phyloP scores from a whole-genome alignment of 2,113 vertebrate genomes.

The Archocentrus centrarchus region DNA sequence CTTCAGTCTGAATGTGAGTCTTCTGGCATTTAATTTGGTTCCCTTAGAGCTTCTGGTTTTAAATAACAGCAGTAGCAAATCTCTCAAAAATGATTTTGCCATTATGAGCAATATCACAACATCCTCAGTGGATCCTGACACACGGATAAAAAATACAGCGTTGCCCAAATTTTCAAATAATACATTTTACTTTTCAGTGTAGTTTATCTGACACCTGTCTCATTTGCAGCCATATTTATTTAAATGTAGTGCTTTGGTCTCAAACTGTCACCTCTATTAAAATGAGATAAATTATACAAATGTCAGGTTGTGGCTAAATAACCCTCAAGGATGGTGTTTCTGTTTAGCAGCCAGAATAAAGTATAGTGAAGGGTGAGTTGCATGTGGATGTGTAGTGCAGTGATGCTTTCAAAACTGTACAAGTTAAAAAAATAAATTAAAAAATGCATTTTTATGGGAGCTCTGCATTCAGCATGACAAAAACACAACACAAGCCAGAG shows the following conservation, averaged over 20 bases:
- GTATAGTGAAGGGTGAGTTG: not conserved
- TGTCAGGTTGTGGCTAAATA: slow-evolving; percentile 11
- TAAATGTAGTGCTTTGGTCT: slow-evolving; percentile 3
- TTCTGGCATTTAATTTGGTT: slow-evolving; percentile 73
- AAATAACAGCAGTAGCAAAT: slow-evolving; percentile 50
- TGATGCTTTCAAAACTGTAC: not conserved
- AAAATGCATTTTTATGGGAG: not conserved
- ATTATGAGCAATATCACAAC: slow-evolving; percentile 54
- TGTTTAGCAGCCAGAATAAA: not conserved
- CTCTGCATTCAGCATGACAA: not conserved
- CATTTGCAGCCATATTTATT: not conserved
- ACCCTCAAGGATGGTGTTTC: not conserved
- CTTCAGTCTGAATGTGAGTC: slow-evolving; percentile 66
- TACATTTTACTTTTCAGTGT: not conserved
- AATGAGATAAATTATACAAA: not conserved
- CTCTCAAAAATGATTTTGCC: slow-evolving; percentile 20
- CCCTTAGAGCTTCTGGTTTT: slow-evolving; percentile 43
- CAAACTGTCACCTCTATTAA: slow-evolving; percentile 7
- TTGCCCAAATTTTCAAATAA: slow-evolving; percentile 1
- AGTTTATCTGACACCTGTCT: not conserved
- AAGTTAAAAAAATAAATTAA: not conserved
- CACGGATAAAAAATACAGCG: not conserved
- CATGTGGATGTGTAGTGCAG: not conserved
- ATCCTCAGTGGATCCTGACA: slow-evolving; percentile 25
- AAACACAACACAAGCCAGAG: not conserved